A percentile compares a stretch with the other conserved stretches of the same genome.
Evolutionary conservation across 2,797 vertebrate species (phyloP).

Genomic region (Babyrousa celebensis): DNA sequence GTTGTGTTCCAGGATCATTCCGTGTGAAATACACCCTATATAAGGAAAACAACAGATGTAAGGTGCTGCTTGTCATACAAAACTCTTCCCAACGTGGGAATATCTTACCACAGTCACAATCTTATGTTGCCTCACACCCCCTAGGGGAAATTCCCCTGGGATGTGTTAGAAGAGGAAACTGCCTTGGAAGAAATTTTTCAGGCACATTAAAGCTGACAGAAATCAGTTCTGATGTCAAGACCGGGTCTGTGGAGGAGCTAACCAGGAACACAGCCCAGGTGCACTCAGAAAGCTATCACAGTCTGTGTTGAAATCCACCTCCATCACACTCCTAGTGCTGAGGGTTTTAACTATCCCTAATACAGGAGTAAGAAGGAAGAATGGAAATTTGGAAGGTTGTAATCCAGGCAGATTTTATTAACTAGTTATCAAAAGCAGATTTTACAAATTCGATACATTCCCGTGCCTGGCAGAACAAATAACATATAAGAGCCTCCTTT

Average conservation of each 20-base stretch:
- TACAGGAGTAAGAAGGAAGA: neutral
- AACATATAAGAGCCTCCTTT: neutral
- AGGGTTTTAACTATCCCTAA: neutral
- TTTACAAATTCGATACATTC: slow-evolving; percentile 38
- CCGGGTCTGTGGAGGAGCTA: neutral
- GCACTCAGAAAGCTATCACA: neutral
- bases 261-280: slow-evolving; percentile 2
- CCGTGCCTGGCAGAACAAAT: slow-evolving; percentile 38
- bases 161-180: slow-evolving; percentile 78
- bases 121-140: slow-evolving; percentile 65
- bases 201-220: slow-evolving; percentile 71
- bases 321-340: neutral
- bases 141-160: slow-evolving; percentile 65
- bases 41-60: slow-evolving; percentile 83
- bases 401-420: slow-evolving; percentile 56
- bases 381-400: neutral
- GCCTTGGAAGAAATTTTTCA: slow-evolving; percentile 75
- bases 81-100: slow-evolving; percentile 71
- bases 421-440: slow-evolving; percentile 15
- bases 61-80: slow-evolving; percentile 52
- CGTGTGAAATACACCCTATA: slow-evolving; percentile 75
- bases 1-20: slow-evolving; percentile 76
- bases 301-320: neutral
- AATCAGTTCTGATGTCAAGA: slow-evolving; percentile 72
- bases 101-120: slow-evolving; percentile 72